phyloP scores from a whole-genome alignment of 2,888 invertebrate genomes.

The Phorcus lineatus region DNA sequence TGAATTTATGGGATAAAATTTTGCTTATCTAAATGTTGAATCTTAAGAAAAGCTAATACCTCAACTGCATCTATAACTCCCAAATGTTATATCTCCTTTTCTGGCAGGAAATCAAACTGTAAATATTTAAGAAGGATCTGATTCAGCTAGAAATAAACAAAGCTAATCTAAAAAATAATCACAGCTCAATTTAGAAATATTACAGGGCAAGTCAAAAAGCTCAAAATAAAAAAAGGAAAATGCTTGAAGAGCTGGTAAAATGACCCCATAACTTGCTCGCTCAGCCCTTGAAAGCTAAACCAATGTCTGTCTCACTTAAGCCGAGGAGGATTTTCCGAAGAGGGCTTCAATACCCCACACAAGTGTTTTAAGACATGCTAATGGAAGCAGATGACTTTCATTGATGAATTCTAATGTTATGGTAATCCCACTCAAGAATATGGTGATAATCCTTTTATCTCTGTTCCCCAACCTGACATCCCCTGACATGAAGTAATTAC shows the following conservation, averaged over 20 bases:
- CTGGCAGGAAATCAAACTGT: too few species aligned
- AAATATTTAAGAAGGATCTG: too few species aligned
- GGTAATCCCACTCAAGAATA: constrained; percentile 5
- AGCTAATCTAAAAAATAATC: too few species aligned
- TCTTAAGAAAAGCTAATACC: background rate
- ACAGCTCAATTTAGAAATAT: too few species aligned
- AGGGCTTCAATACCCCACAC: background rate
- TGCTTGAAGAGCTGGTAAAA: background rate
- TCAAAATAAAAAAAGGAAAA: background rate
- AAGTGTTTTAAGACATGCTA: background rate
- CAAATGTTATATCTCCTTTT: background rate
- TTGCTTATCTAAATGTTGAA: background rate
- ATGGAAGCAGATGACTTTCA: background rate
- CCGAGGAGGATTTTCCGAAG: background rate
- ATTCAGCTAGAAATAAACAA: too few species aligned
- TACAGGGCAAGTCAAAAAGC: background rate
- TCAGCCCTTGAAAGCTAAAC: too few species aligned
- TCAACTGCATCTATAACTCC: background rate
- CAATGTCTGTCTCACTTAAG: too few species aligned
- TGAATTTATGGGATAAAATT: background rate
- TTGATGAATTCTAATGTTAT: constrained; percentile 10
- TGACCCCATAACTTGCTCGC: too few species aligned
- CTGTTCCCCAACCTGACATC: background rate
- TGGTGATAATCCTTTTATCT: constrained; percentile 13
- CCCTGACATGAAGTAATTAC: background rate